Conservation (phyloP, 2,113 vertebrate species). For the Thamnaconus septentrionalis region DNA sequence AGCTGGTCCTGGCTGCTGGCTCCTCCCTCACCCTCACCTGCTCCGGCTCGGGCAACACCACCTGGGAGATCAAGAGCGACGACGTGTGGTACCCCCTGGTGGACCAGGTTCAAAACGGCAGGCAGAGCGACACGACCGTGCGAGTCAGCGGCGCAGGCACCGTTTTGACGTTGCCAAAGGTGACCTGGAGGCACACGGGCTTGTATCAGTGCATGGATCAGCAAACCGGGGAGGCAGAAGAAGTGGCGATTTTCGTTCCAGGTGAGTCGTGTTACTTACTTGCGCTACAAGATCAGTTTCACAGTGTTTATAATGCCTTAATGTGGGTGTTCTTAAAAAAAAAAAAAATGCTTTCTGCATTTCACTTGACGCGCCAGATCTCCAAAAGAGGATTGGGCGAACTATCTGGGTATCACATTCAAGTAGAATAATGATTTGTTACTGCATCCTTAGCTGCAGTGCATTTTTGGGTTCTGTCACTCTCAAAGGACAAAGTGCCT, state of each 20-base stretch:
- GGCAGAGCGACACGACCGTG: slow-evolving; percentile 12
- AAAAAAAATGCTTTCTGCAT: too few species aligned
- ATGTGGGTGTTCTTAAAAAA: too few species aligned
- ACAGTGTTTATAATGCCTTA: too few species aligned
- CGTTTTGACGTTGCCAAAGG: slow-evolving; percentile 74
- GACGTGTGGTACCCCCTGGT: slow-evolving; percentile 37
- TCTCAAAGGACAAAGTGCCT: too few species aligned
- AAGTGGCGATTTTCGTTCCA: slow-evolving; percentile 88
- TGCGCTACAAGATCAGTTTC: too few species aligned
- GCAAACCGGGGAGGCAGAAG: slow-evolving; percentile 51
- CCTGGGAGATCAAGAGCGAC: slow-evolving; percentile 78
- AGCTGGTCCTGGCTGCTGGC: slow-evolving; percentile 77
- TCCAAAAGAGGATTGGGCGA: too few species aligned
- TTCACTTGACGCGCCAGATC: too few species aligned
- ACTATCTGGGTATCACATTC: too few species aligned
- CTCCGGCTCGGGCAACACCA: slow-evolving; percentile 58
- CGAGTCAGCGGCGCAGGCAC: slow-evolving; percentile 61
- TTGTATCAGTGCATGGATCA: slow-evolving; percentile 82
- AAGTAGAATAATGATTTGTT: too few species aligned
- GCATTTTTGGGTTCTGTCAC: too few species aligned
- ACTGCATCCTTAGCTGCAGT: too few species aligned
- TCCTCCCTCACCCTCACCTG: slow-evolving; percentile 82
- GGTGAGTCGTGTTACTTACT: slow-evolving; percentile 71
- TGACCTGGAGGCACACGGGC: slow-evolving; percentile 84
- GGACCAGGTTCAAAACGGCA: slow-evolving; percentile 33